Evolutionary conservation across 2,797 vertebrate species (phyloP).

Genomic region (Acanthurus lineatus): DNA sequence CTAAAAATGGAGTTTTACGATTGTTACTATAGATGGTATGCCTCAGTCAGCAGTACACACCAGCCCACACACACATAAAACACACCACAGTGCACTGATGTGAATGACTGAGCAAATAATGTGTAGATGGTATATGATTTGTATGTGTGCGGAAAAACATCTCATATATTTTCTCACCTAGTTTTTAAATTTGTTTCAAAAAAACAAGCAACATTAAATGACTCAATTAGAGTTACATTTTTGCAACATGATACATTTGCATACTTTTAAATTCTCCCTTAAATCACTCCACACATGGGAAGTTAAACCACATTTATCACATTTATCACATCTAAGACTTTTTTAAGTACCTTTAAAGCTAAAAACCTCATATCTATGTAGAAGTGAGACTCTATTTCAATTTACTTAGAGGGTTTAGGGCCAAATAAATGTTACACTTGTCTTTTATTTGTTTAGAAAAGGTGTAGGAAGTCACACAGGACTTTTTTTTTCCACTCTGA

Average conservation of each 20-base stretch:
- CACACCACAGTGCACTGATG: neutral
- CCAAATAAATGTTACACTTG: slow-evolving; percentile 4
- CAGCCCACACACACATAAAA: neutral
- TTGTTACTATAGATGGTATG: neutral
- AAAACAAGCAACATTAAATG: neutral
- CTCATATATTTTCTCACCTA: neutral
- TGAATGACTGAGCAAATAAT: neutral
- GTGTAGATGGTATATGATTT: neutral
- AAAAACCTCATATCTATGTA: neutral
- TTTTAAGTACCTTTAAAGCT: neutral
- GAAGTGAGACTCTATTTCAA: neutral
- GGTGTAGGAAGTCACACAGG: neutral
- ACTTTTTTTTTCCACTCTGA: neutral
- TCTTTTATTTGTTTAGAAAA: neutral
- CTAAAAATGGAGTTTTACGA: slow-evolving; percentile 16
- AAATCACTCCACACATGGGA: neutral
- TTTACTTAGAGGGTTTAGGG: neutral
- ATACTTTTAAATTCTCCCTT: too few species aligned
- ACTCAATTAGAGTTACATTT: neutral
- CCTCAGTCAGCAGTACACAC: neutral
- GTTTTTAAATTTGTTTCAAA: slow-evolving; percentile 1
- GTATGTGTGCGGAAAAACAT: neutral
- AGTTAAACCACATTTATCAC: neutral
- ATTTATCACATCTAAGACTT: neutral
- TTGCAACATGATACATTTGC: too few species aligned